These are phyloP conservation scores for Numida meleagris DNA, from an alignment of 2,113 vertebrate species.

Conservation along the genomic window DNA sequence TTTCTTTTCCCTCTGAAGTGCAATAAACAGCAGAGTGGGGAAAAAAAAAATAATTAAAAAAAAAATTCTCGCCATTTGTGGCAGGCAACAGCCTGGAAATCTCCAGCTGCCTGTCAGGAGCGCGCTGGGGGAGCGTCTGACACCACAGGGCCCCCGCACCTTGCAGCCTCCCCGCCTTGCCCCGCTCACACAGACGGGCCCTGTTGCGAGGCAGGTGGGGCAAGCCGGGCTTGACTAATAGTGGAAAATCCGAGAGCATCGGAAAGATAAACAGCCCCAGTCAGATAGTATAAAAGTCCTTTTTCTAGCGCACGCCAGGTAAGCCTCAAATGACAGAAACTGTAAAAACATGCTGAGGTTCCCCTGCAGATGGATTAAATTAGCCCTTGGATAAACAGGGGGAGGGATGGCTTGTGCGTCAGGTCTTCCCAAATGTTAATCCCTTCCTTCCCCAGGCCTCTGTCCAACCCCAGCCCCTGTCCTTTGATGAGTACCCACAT, in stretches of 20 bases:
- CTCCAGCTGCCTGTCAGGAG: conserved; percentile 51
- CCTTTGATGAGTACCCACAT: background rate
- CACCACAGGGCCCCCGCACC: background rate
- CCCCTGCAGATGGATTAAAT: conserved; percentile 76
- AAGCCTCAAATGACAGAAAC: conserved; percentile 78
- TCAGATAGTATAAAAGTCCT: conserved; percentile 81
- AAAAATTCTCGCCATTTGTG: background rate
- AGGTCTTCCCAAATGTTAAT: conserved; percentile 62
- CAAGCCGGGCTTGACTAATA: conserved; percentile 62
- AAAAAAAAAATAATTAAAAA: background rate
- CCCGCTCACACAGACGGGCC: conserved; percentile 63
- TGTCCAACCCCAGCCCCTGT: background rate
- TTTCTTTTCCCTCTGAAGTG: conserved; percentile 26
- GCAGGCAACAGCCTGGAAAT: conserved; percentile 37
- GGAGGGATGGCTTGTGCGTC: conserved; percentile 39
- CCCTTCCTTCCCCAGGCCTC: conserved; percentile 33
- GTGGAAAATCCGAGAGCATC: conserved; percentile 78
- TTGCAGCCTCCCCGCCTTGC: conserved; percentile 3
- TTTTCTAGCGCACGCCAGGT: conserved; percentile 78
- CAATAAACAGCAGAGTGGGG: background rate
- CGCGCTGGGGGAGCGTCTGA: background rate
- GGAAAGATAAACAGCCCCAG: conserved; percentile 80
- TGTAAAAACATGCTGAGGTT: conserved; percentile 74
- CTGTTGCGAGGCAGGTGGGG: conserved; percentile 75
- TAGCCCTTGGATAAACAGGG: conserved; percentile 73